These are phyloP conservation scores for Drosophila ambigua DNA, from an alignment of 1,140 invertebrate genomes.

Conservation along the genomic window DNA sequence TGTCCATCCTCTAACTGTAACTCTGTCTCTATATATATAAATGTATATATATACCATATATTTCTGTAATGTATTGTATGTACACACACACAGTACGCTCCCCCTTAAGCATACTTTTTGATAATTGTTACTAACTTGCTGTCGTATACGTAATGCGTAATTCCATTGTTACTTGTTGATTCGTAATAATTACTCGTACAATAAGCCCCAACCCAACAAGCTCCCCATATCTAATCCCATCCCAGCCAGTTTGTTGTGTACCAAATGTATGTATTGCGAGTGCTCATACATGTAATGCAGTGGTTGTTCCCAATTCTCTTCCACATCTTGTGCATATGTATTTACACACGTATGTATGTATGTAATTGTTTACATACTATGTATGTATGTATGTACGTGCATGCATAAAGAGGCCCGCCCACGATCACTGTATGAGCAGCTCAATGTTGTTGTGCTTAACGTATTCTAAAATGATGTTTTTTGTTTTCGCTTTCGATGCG, in stretches of 20 bases:
- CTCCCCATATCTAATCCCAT: slow-evolving; percentile 25
- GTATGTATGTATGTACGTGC: slow-evolving; percentile 3
- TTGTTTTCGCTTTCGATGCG: slow-evolving; percentile 46
- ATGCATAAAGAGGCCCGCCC: not conserved
- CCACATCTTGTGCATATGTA: too few species aligned
- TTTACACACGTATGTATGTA: not conserved
- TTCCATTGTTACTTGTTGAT: slow-evolving; percentile 69
- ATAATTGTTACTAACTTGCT: slow-evolving; percentile 75
- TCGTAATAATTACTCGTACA: slow-evolving; percentile 45
- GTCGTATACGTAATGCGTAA: slow-evolving; percentile 69
- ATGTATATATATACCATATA: slow-evolving; percentile 22
- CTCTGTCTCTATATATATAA: slow-evolving; percentile 33
- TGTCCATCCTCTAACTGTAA: slow-evolving; percentile 9
- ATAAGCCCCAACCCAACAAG: slow-evolving; percentile 26
- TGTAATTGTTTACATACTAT: not conserved
- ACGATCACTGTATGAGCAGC: slow-evolving; percentile 42
- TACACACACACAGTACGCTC: slow-evolving; percentile 58
- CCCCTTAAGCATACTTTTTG: slow-evolving; percentile 56
- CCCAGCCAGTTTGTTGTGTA: slow-evolving; percentile 51
- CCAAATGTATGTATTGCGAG: slow-evolving; percentile 36
- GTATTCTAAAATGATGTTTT: slow-evolving; percentile 63
- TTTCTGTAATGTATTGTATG: slow-evolving; percentile 18
- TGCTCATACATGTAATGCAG: slow-evolving; percentile 9
- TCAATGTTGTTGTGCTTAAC: slow-evolving; percentile 74
- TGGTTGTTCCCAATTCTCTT: too few species aligned